Evolutionary conservation across 2,797 vertebrate species (phyloP), one percentile per base, ranked within the genome.

Genomic region (Chaunax sp.): DNA sequence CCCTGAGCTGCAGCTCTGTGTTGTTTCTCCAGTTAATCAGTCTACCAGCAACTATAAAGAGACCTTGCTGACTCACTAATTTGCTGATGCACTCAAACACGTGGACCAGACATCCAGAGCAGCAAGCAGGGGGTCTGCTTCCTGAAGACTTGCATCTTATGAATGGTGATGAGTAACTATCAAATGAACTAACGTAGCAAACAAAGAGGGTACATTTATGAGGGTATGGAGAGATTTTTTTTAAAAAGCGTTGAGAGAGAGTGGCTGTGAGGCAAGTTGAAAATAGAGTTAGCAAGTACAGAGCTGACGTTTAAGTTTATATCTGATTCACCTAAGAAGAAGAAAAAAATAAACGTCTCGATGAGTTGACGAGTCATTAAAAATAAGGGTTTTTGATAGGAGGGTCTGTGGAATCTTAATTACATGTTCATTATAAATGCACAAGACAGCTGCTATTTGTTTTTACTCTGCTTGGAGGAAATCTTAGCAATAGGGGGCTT

Each of bases 51-150:
- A 28, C 64, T 55, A 65, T 80, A 77, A 82, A 60, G 69, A 80
- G 65, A 78, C 81, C 63, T 76, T 58, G 78, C 75, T 82, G 76
- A 87, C 58, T 85, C 73, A 75, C 67, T 72, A 43, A 79, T 84
- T 78, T 78, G 63, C 64, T 65, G 60, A 80, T 71, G 55, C 6
- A 8, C 51, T 10, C 25, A 54, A 43, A 40, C 66, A 63, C 30
- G n/a, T 77, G 72, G 19, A 63, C 40, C 2, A n/a, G 56, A 78
- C 71, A 35, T 75, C 51, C 61, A 67, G 20, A 72, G 49, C 25
- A 58, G 46, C 23, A 51, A 47, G 52, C 9, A 13, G 35, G 28
- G 53, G 64, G 43, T 56, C 38, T 69, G 55, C 54, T 69, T 72
- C 53, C 52, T n/a, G 58, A 58, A 52, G 55, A 57, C 45, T 2